A percentile compares a stretch with the other conserved stretches of the same genome.
Conservation (phyloP, 2,113 vertebrate species). For the Lepisosteus osseus region DNA sequence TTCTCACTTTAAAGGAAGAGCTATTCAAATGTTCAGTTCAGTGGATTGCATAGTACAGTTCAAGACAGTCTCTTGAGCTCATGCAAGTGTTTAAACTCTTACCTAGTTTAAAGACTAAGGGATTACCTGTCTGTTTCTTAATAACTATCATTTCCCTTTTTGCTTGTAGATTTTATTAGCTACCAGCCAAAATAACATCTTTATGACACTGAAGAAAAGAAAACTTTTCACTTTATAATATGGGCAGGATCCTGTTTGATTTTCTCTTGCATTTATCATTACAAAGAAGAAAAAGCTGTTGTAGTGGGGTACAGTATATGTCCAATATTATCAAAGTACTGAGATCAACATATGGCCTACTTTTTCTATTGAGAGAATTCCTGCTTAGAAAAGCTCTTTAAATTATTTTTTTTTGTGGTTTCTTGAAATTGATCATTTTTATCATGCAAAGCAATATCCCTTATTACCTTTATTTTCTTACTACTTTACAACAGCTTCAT, state of each 20-base stretch:
- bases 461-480: not conserved
- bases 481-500: too few species aligned
- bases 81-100: not conserved
- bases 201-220: not conserved
- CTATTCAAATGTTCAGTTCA: not conserved
- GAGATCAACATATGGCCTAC: too few species aligned
- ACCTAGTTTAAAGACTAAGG: not conserved
- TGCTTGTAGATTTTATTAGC: constrained; percentile 10
- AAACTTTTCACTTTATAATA: too few species aligned
- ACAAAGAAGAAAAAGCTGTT: too few species aligned
- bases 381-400: too few species aligned
- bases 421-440: too few species aligned
- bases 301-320: too few species aligned
- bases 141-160: constrained; percentile 11
- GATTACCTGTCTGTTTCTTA: not conserved
- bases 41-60: not conserved
- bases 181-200: not conserved
- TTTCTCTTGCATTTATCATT: too few species aligned
- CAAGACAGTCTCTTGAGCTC: not conserved
- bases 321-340: too few species aligned
- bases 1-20: not conserved
- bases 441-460: not conserved
- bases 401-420: too few species aligned
- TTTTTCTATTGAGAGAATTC: too few species aligned
- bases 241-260: too few species aligned